Evolutionary conservation across 2,113 vertebrate genomes (phyloP).

Genomic region (Picathartes gymnocephalus): DNA sequence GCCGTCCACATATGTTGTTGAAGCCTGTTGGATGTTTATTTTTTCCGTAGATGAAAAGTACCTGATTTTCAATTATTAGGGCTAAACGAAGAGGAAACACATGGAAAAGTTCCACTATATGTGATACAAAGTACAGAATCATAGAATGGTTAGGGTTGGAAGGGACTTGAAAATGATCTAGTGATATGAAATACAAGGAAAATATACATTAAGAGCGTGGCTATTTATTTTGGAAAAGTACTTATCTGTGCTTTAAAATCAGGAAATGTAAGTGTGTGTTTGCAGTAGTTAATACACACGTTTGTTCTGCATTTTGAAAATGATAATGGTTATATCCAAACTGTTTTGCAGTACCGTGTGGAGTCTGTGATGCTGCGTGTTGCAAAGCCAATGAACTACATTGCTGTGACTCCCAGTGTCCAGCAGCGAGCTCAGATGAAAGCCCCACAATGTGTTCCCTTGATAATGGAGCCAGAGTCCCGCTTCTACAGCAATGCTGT

Average conservation of each 20-base stretch:
- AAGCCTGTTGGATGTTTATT: background rate
- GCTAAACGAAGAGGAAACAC: background rate
- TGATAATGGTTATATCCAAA: background rate
- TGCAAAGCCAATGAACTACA: constrained; percentile 97
- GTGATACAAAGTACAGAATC: background rate
- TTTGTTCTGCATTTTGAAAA: background rate
- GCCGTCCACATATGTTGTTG: background rate
- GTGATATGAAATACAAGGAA: background rate
- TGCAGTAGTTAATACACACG: background rate
- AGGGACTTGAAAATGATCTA: background rate
- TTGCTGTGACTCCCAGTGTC: constrained; percentile 86
- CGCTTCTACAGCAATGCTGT: constrained; percentile 98
- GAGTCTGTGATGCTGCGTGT: constrained; percentile 98
- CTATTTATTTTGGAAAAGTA: background rate
- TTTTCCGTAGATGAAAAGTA: background rate
- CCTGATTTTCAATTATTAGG: background rate
- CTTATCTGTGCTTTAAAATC: background rate
- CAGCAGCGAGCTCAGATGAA: constrained; percentile 93
- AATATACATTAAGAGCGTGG: background rate
- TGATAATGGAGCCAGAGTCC: constrained; percentile 97
- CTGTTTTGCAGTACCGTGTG: constrained; percentile 86
- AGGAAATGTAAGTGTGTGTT: background rate
- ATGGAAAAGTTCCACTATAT: background rate
- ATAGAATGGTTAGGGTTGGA: background rate
- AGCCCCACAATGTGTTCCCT: constrained; percentile 88